phyloP scores from a whole-genome alignment of 2,113 vertebrate species.

The Misgurnus mizolepis region DNA sequence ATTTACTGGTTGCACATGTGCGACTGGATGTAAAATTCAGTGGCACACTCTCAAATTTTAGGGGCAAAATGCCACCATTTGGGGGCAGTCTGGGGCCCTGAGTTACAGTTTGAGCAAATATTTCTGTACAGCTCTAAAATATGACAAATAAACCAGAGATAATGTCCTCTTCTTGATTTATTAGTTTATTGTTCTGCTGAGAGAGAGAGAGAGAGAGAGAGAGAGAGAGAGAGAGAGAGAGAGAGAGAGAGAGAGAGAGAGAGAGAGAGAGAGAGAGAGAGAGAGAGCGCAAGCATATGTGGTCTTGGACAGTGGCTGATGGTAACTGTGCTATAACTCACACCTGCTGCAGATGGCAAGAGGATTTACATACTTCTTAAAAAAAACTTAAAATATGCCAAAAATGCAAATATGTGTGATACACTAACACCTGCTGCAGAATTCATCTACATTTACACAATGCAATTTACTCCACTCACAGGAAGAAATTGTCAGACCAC shows the following conservation, averaged over 20 bases:
- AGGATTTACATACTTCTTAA: conserved; percentile 29
- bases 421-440: conserved; percentile 36
- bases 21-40: too few species aligned
- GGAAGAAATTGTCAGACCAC: conserved; percentile 15
- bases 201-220: too few species aligned
- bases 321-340: conserved; percentile 22
- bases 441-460: conserved; percentile 49
- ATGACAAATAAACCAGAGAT: not conserved
- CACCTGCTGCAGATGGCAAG: conserved; percentile 47
- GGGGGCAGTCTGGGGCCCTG: too few species aligned
- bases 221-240: too few species aligned
- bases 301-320: conserved; percentile 16
- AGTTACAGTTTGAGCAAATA: not conserved
- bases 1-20: too few species aligned
- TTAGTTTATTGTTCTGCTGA: too few species aligned
- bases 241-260: not conserved
- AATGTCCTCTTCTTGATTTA: too few species aligned
- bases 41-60: too few species aligned
- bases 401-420: conserved; percentile 12
- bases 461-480: conserved; percentile 30
- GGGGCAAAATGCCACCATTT: too few species aligned
- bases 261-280: conserved; percentile 11
- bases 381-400: not conserved
- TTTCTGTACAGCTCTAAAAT: not conserved
- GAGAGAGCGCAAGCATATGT: conserved; percentile 9